phyloP scores from a whole-genome alignment of 2,113 vertebrate genomes.

The Heterochromis multidens region DNA sequence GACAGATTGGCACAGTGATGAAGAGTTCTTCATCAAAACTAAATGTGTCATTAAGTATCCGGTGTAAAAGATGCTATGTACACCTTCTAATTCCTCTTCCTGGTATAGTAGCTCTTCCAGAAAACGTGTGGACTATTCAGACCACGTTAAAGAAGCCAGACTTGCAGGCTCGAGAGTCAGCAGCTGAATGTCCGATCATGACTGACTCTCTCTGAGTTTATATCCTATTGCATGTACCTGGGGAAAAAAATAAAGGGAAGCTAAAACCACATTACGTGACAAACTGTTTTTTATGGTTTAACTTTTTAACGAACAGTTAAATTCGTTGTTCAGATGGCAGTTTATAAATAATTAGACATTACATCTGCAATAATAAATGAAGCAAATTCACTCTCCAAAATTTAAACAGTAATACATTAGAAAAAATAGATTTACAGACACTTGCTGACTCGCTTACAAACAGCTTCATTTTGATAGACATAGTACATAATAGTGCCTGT shows the following conservation, averaged over 20 bases:
- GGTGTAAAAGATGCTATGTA: not conserved
- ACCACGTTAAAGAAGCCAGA: not conserved
- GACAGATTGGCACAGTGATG: not conserved
- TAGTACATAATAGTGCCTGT: not conserved
- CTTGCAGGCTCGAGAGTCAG: not conserved
- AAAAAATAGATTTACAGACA: not conserved
- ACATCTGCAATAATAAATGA: not conserved
- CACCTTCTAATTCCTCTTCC: not conserved
- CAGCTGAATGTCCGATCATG: not conserved
- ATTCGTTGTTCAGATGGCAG: not conserved
- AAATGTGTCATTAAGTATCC: not conserved
- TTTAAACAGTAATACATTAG: not conserved
- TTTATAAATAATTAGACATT: not conserved
- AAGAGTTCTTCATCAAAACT: not conserved
- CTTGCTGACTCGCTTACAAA: not conserved
- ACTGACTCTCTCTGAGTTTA: not conserved
- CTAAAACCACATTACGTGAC: not conserved
- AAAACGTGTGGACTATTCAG: not conserved
- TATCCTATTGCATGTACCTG: not conserved
- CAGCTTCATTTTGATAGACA: not conserved
- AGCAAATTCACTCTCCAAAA: not conserved
- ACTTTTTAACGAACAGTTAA: too few relatives aligned
- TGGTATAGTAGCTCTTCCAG: not conserved
- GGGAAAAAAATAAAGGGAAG: not conserved
- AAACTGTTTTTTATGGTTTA: not conserved